Base-by-base conservation (phyloP, 2,113 vertebrate genomes). In the Pygoscelis adeliae region DNA sequence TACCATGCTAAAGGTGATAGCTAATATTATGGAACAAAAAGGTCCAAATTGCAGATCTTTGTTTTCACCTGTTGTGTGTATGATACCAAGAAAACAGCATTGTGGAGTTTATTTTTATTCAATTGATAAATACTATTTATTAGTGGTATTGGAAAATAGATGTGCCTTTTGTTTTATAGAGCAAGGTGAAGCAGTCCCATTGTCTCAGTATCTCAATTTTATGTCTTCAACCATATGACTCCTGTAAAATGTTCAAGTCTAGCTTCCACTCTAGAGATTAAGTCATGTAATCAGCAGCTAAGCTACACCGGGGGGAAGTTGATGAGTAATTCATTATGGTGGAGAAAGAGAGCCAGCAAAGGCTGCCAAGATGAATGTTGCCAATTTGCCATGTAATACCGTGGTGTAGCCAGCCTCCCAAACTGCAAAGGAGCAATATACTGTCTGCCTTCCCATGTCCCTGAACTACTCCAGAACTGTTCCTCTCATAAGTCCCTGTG, bases 311-410 rank as follows among this genome's bases (percentile, higher is more conserved):
- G 12, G 30, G 21, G 12, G 14, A 29, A 40, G 14, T 10, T 69
- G n/a, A 7, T 73, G 49, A 67, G 15, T 50, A 63, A 40, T 42
- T 62, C 3, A 17, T 65, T 30, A 50, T 42, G 22, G 15, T 50
- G 26, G 44, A 82, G 42, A 81, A 82, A 42, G n/a, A 50, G 30
- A 69, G 25, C 14, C 59, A 36, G 20, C 10, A 61, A 87, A 65
- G 2, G 3, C 34, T 82, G 25, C 25, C 26, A 46, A 34, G 22
- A 32, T 29, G 17, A 84, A 8, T 1, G 2, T 5, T 56, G 11
- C 10, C 22, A 1, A 32, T 76, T 83, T 90, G 10, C 27, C 8
- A 23, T 2, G 1, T 50, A 67, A 55, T 2, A 4, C 25, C 0
- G 0, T 1, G 4, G 18, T 50, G 34, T n/a, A 84, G 32, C 6